A percentile compares a stretch with the other conserved stretches of the same genome.
Conservation (phyloP, 2,888 invertebrate genomes). For the Idaea biselata region DNA sequence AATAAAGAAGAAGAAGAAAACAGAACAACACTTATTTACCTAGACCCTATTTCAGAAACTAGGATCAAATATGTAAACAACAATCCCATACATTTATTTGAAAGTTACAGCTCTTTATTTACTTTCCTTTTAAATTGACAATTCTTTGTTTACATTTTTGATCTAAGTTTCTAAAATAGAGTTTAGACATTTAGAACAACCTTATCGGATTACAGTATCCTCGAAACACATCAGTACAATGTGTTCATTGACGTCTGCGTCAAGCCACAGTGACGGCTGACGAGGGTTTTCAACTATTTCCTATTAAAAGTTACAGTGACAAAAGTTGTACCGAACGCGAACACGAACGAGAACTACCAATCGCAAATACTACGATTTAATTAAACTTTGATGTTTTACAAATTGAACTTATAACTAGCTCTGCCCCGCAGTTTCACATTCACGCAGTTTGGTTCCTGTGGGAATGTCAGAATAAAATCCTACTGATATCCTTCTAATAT, state of each 20-base stretch:
- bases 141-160: too few relatives aligned
- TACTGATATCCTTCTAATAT: not conserved
- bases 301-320: constrained; percentile 52
- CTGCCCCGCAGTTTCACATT: not conserved
- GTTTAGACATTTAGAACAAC: too few relatives aligned
- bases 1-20: too few relatives aligned
- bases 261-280: constrained; percentile 39
- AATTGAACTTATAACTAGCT: not conserved
- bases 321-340: constrained; percentile 18
- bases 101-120: too few relatives aligned
- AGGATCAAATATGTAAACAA: too few relatives aligned
- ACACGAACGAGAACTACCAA: not conserved
- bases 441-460: not conserved
- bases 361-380: not conserved
- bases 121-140: too few relatives aligned
- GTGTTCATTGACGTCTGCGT: constrained; percentile 32
- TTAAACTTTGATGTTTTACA: not conserved
- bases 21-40: too few relatives aligned
- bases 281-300: constrained; percentile 38
- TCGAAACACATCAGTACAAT: not conserved
- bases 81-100: too few relatives aligned
- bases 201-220: not conserved
- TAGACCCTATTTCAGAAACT: too few relatives aligned
- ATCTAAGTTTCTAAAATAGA: too few relatives aligned
- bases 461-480: not conserved